A percentile compares a stretch with the other conserved stretches of the same genome.
Conservation (phyloP, 92 coral and sea anemone species). For the Zoanthus solanderi region DNA sequence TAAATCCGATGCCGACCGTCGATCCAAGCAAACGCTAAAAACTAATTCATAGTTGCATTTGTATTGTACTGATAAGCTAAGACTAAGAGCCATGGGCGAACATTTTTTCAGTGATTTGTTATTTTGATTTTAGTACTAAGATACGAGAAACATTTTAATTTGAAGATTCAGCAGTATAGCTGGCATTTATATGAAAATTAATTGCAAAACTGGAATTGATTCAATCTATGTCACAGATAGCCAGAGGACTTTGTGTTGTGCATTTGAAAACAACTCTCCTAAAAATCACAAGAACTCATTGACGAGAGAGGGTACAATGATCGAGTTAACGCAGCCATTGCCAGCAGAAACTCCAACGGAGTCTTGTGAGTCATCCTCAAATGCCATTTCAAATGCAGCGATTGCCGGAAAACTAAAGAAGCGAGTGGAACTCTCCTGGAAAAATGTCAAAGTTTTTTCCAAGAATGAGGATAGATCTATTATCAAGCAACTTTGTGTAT, state of each 20-base stretch:
- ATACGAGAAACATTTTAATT: too few relatives aligned
- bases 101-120: not conserved
- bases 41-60: not conserved
- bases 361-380: not conserved
- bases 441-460: slow-evolving; percentile 83
- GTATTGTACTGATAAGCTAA: not conserved
- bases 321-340: not conserved
- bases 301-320: not conserved
- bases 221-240: not conserved
- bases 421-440: not conserved
- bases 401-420: not conserved
- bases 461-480: slow-evolving; percentile 60
- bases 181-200: too few relatives aligned
- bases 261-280: not conserved
- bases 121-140: too few relatives aligned
- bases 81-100: not conserved
- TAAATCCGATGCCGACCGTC: not conserved
- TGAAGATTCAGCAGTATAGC: too few relatives aligned
- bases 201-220: too few relatives aligned
- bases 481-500: slow-evolving; percentile 69
- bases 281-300: not conserved
- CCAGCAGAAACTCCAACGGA: not conserved
- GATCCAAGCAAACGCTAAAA: not conserved
- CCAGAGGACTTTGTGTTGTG: not conserved
- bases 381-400: not conserved